Base-by-base conservation (phyloP, 2,888 invertebrate genomes). In the Drosophila eohydei region DNA sequence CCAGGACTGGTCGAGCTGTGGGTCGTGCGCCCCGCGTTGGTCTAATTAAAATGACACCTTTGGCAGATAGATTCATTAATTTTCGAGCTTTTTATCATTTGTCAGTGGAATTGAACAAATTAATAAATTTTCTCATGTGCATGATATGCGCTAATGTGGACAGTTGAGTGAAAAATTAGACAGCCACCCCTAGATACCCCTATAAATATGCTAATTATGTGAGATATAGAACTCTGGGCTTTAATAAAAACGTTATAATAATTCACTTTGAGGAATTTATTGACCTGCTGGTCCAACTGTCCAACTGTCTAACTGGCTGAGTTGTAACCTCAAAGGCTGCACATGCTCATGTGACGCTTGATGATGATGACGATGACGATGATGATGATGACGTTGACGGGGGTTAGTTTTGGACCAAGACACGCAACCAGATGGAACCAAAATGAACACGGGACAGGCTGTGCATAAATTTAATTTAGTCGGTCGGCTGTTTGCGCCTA, bases 91-190 rank as follows among this genome's bases (percentile, higher is more conserved):
- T 86, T 87, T 87, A 89, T 86, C 89, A 89, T 86, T 86, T 86
- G 86, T 86, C 86, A 89, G 74, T 71, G 61, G 58, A 88, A 88
- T 86, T 89, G 74, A 83, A 81, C 88, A 86, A 86, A 86, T 86
- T 86, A 87, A 86, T 86, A 89, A 89, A 87, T 86, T 65, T 69
- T 81, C 50, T 64, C 74, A 63, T 69, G 61, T 59, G 80, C 63
- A 69, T 70, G 65, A 73, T 77, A 76, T 70, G 86, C 71, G 77
- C 66, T 82, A 83, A 88, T 82, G 88, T 78, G 80, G 79, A 88
- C 87, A 88, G 86, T 88, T 84, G 81, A 86, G 88, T 84, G 88
- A 84, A 87, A 89, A 83, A 88, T 88, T 87, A 67, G 87, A 87
- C 80, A 83, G 12, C 38, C 60, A 55, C 56, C 72, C 64, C 52